Base-by-base conservation (phyloP, 2,113 vertebrate species). In the Chionodraco myersi region DNA sequence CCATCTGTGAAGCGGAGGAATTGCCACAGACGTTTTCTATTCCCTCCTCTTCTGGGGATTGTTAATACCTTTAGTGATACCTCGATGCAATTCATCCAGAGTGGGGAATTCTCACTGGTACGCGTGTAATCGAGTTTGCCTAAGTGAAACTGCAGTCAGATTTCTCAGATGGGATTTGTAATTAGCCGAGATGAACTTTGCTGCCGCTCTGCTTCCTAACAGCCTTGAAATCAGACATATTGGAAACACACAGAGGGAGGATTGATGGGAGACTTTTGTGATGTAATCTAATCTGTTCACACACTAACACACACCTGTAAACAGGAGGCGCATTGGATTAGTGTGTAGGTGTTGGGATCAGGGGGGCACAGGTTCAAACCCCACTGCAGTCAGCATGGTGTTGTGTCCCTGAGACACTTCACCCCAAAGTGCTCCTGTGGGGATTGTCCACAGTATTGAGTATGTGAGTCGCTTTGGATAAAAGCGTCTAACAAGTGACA, bases 131-230 rank as follows among this genome's bases (percentile, higher is more conserved):
- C 70, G 76, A 81, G 75, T 76, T 47, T 30, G 14, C 36, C 16
- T 58, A 65, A 80, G 79, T 80, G 68, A 77, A 86, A 74, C 58
- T 34, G 77, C 65, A 68, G 80, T 86, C 61, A 68, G 69, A 77
- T 85, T 78, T 77, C 67, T 85, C 83, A 66, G 77, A 63, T 74
- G 77, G 83, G 79, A 82, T 72, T 88, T 66, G 45, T 65, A 82
- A 91, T 90, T 78, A 77, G 80, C 59, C 13, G 48, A 74, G 73
- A 59, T 85, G n/a, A 90, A 89, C 89, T 88, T 89, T 90, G 83
- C 10, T 36, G 62, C 69, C 23, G 66, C 63, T 80, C 59, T 59
- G 36, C 14, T 75, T 82, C 66, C 26, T 53, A 72, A 67, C 64
- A 76, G 83, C 49, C 44, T 44, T 62, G 66, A 72, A 86, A 82